Conservation (phyloP, 2,888 invertebrate genomes). For the Apomyelois bistriatella region DNA sequence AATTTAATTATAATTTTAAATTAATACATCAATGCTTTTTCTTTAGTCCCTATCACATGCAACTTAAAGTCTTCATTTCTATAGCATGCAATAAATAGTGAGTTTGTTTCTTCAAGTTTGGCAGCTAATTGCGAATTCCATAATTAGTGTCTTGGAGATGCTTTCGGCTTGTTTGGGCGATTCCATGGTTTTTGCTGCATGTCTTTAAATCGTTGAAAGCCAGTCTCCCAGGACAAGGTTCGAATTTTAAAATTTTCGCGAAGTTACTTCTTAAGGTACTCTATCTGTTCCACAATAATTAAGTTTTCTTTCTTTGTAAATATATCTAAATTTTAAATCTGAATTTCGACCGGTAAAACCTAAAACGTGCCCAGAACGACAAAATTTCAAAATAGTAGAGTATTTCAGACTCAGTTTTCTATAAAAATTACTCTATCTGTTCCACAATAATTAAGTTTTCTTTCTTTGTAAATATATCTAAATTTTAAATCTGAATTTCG, state of each 20-base stretch:
- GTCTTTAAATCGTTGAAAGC: background rate
- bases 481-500: too few relatives aligned
- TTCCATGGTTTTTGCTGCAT: background rate
- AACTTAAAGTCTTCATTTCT: background rate
- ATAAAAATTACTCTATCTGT: too few relatives aligned
- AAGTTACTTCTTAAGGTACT: too few relatives aligned
- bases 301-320: too few relatives aligned
- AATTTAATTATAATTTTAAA: background rate
- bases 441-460: too few relatives aligned
- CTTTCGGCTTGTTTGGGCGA: background rate
- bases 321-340: too few relatives aligned
- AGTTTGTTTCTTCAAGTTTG: slow-evolving; percentile 2
- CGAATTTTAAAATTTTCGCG: background rate
- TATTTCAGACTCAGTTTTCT: too few relatives aligned
- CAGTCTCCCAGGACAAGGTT: background rate
- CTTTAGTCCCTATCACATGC: background rate
- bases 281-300: too few relatives aligned
- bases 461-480: too few relatives aligned
- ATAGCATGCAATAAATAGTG: background rate
- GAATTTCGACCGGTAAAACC: too few relatives aligned
- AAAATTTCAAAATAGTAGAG: too few relatives aligned
- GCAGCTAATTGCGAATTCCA: slow-evolving; percentile 12
- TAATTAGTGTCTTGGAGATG: slow-evolving; percentile 4
- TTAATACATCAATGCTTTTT: background rate
- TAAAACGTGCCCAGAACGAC: too few relatives aligned